Evolutionary conservation across 2,888 invertebrate species (phyloP), one percentile per base, ranked within the genome.

Genomic region (Linyphia triangularis): DNA sequence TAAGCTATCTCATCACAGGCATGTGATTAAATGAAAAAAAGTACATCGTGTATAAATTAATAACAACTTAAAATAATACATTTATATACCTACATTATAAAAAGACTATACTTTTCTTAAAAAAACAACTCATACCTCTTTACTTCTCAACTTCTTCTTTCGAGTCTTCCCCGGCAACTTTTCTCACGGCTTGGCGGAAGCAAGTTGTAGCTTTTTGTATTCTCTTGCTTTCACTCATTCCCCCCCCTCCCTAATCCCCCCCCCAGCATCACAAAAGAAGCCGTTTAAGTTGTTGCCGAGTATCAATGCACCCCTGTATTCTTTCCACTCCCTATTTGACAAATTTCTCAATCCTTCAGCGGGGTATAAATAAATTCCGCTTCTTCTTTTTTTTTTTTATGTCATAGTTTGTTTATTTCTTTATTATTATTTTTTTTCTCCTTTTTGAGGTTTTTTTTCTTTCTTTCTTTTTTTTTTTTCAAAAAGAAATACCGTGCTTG

Each of bases 341-440:
- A 75, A 73, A 82, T 82, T 73, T 81, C 73, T 81, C 86, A 59
- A 81, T 88, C 86, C 86, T 88, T 88, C 81, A 81, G 65, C 51
- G 51, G 81, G 70, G 51, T 51, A 88, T 88, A 88, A 88, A 88
- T 88, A 88, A 75, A 88, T 81, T 88, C 81, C 81, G 81, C 73
- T 81, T 10, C 40, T 40, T 26, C 67, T 33, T 57, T 59, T 57
- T 83, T n/a, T n/a, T 83, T 65, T 33, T 7, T 5, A 0, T 59
- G 26, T n/a, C 59, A 57, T 72, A n/a, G n/a, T n/a, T n/a, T 83
- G 43, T 33, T 7, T 5, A 0, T 59, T 19, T n/a, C 59, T 33
- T 73, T 30, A 51, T 51, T 51, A 51, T 51, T 51, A 51, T 51
- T 51, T 51, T n/a, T 51, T 51, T 51, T 51, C 51, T 83, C 30